Conservation (phyloP, 2,888 invertebrate genomes). For the Hymenopus coronatus region DNA sequence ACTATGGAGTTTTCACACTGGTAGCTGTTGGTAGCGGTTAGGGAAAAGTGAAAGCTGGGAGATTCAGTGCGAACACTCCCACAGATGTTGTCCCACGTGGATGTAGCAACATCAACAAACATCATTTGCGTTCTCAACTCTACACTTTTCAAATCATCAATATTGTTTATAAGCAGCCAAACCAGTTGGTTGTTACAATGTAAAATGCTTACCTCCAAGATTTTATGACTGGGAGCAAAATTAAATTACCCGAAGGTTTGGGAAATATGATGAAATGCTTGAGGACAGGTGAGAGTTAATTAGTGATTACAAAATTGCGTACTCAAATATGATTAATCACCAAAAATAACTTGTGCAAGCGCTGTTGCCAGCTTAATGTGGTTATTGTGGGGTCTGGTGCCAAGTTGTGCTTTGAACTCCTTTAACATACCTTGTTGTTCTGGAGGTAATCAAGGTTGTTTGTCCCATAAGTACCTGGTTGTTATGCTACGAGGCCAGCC, state of each 20-base stretch:
- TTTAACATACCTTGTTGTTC: no score
- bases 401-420: no score
- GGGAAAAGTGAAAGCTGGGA: background rate
- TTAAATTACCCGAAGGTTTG: background rate
- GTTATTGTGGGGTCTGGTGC: no score
- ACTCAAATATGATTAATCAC: background rate
- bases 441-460: no score
- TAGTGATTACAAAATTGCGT: background rate
- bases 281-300: background rate
- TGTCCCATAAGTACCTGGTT: no score
- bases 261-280: background rate
- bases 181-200: background rate
- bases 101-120: background rate
- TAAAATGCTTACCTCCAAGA: background rate
- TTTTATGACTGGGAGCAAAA: no score
- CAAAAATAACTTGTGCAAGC: background rate
- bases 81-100: background rate
- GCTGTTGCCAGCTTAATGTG: background rate
- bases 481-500: no score
- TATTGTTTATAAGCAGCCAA: background rate
- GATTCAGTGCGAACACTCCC: background rate
- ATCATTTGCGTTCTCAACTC: background rate
- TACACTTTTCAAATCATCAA: background rate
- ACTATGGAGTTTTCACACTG: background rate
- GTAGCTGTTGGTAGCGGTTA: background rate